Evolutionary conservation across 2,888 invertebrate genomes (phyloP), one percentile per base, ranked within the genome.

Genomic region (Drosophila niveifrons): DNA sequence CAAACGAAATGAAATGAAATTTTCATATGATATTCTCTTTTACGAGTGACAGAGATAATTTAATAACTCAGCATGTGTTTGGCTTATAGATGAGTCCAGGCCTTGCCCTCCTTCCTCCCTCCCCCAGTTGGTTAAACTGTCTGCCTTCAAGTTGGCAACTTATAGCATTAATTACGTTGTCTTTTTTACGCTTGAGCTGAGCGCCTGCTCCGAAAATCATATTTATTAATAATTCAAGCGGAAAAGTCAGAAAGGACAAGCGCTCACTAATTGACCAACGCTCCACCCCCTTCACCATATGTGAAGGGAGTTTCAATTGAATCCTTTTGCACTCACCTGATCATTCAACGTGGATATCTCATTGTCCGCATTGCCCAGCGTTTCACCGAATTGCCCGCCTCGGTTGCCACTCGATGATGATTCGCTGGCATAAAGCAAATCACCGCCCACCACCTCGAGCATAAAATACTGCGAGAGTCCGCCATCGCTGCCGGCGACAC

Each of bases 381-480:
- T 90, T 55, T 92, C 90, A 48, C 93, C 93, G 53, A 75, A 89
- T 51, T 87, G 84, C 4, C 67, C 78, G 11, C 51, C 34, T 15
- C 74, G 78, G 18, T 58, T 66, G 7, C 66, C 74, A 13, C 62
- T 46, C 10, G 51, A 70, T 75, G 31, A 31, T 31, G 92, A 88
- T 74, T 93, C 93, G 66, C 93, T 93, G 82, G 94, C 93, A 61
- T 92, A 92, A 9, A 92, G 84, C 50, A 92, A 88, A 93, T 95
- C 94, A 90, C 92, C 92, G 44, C 94, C 95, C 90, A 95, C 93
- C 80, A 96, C 96, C 93, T 97, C 97, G 77, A 97, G 93, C 61
- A 97, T 94, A 92, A 97, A 97, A 93, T 95, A 95, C 91, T 97
- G 97, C 29, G 95, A 94, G 50, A 96, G 93, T 11, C 97, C 97